Evolutionary conservation across 1,140 invertebrate genomes (phyloP), one percentile per base, ranked within the genome.

Genomic region (Bombus sibiricus): DNA sequence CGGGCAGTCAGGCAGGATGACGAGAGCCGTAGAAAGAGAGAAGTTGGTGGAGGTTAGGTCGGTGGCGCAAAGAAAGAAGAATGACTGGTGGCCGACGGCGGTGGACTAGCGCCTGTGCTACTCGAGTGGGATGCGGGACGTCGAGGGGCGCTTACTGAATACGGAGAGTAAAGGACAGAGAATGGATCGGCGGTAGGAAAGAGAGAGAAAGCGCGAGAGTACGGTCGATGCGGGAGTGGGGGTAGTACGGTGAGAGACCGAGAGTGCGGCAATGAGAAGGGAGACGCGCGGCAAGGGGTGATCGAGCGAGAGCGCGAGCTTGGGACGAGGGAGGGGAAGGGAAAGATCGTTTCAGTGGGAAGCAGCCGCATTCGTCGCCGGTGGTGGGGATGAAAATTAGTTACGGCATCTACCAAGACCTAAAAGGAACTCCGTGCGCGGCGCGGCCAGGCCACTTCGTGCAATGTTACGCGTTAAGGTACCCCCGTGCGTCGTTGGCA

Each of bases 341-440:
- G 92, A 89, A 84, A 85, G 79, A 86, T 84, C 78, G 89, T 87
- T 92, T 92, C 89, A 92, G 92, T 93, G 92, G 91, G 93, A 94
- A 91, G 88, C 90, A 92, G 92, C 89, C 87, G 83, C 84, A 85
- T 87, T 87, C 80, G 89, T 90, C 71, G 80, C 28, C 80, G 86
- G 88, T 88, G 84, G 91, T 92, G 93, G 94, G 94, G 93, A 93
- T 93, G 91, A 91, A 93, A 94, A 94, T 94, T 94, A 94, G 94
- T 94, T 95, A 94, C 93, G 92, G 94, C 93, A 95, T 94, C 94
- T 90, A 93, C 93, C 92, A 92, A 94, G 93, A 93, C 93, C 92
- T 92, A 92, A 93, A 92, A 92, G 92, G 91, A 93, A 93, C 94
- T 94, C 90, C 89, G 91, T 92, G 89, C 91, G 92, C 90, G 87